Evolutionary conservation across 2,113 vertebrate species (phyloP).

Genomic region (Neodon shergylaensis): DNA sequence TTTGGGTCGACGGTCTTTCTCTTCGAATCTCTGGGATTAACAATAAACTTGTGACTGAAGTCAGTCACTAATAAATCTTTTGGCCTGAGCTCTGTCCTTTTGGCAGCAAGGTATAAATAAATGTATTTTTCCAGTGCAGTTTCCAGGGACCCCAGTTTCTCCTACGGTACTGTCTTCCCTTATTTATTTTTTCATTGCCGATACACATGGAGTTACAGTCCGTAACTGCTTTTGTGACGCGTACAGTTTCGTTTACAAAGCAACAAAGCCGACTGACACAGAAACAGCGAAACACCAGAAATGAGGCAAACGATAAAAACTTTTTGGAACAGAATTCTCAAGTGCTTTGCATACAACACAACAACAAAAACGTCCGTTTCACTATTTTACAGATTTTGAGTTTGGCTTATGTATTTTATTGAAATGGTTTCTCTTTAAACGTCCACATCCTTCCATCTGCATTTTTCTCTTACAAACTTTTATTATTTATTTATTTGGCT

Average conservation of each 20-base stretch:
- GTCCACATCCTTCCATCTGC: conserved; percentile 44
- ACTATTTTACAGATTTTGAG: conserved; percentile 80
- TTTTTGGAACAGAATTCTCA: conserved; percentile 76
- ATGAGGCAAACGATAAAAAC: conserved; percentile 73
- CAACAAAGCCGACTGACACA: conserved; percentile 76
- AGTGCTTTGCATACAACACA: conserved; percentile 76
- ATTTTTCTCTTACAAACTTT: conserved; percentile 61
- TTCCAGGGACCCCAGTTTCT: conserved; percentile 71
- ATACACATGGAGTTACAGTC: conserved; percentile 85
- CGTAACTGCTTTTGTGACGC: conserved; percentile 83
- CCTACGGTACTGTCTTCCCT: conserved; percentile 80
- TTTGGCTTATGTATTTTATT: conserved; percentile 76
- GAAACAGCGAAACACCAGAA: conserved; percentile 77
- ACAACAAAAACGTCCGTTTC: conserved; percentile 82
- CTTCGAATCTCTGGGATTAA: no score
- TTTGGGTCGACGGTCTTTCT: not conserved
- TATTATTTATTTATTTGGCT: not conserved
- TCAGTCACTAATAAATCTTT: conserved; percentile 47
- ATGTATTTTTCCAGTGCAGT: conserved; percentile 47
- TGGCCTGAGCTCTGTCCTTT: conserved; percentile 27
- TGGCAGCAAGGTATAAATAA: conserved; percentile 45
- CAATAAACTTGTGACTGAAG: conserved; percentile 29
- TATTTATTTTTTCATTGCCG: conserved; percentile 79
- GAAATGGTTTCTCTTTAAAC: conserved; percentile 74
- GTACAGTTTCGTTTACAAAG: conserved; percentile 79